Conservation (phyloP, 2,797 vertebrate species). For the Lagorchestes hirsutus region DNA sequence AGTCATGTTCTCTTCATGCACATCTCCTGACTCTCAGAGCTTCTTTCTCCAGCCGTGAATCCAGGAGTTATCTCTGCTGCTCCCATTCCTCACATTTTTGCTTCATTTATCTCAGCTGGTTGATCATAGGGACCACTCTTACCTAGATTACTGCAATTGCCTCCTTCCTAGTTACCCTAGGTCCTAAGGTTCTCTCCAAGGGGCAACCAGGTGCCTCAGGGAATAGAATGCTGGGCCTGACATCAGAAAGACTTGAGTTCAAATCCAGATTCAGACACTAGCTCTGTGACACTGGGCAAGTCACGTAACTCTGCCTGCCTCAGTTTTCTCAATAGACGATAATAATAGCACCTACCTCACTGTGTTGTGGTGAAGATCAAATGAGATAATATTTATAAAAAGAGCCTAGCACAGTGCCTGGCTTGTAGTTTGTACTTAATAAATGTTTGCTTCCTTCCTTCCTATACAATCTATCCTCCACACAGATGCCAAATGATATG, state of each 20-base stretch:
- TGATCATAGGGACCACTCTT: no score
- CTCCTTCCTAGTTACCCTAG: no score
- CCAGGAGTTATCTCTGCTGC: no score
- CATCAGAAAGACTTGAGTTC: not conserved
- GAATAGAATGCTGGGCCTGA: not conserved
- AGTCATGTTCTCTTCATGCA: no score
- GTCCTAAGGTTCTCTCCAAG: not conserved
- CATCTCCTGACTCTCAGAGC: no score
- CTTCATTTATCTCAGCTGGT: not conserved
- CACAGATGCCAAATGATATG: not conserved
- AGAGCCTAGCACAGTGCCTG: no score
- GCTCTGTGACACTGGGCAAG: not conserved
- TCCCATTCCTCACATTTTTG: no score
- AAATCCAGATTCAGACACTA: not conserved
- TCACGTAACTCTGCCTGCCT: not conserved
- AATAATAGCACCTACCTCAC: not conserved
- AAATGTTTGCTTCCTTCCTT: not conserved
- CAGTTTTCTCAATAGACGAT: not conserved
- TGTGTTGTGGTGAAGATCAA: not conserved
- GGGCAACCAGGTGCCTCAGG: not conserved
- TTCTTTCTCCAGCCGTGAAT: no score
- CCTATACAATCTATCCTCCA: not conserved
- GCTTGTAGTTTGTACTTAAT: not conserved
- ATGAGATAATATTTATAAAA: not conserved
- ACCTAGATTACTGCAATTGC: no score